These are phyloP conservation scores for Malurus elegans DNA, from an alignment of 2,113 vertebrate species.

Conservation along the genomic window DNA sequence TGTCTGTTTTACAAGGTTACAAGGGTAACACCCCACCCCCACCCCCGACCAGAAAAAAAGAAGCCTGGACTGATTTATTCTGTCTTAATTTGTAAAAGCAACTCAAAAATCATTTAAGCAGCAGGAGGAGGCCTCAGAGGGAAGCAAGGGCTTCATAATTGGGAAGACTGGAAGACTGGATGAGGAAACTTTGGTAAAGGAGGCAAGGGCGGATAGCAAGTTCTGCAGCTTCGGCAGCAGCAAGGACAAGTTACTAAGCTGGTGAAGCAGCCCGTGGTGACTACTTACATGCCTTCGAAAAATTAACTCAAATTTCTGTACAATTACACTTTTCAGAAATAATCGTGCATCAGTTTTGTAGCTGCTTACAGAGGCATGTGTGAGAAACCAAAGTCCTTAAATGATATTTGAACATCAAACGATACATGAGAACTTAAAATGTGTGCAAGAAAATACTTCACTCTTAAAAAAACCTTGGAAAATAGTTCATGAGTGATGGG, in stretches of 20 bases:
- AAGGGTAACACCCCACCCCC: too few species aligned
- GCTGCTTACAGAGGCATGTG: neutral
- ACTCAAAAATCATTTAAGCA: neutral
- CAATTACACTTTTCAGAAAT: neutral
- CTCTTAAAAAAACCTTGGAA: accelerated
- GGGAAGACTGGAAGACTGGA: neutral
- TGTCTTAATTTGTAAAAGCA: neutral
- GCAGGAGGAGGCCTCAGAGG: neutral
- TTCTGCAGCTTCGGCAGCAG: neutral
- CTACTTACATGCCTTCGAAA: neutral
- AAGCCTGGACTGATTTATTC: neutral
- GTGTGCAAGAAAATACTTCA: neutral
- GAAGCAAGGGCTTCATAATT: neutral
- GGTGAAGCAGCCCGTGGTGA: neutral
- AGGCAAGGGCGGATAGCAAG: neutral
- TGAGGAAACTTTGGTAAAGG: neutral
- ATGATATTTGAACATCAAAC: neutral
- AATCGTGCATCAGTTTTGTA: accelerated
- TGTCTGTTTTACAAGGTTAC: too few species aligned
- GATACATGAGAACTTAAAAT: neutral
- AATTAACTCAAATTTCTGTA: neutral
- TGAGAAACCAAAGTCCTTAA: neutral
- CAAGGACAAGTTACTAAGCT: neutral
- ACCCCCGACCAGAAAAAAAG: neutral
- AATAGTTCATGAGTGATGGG: neutral